Percentiles rank a stretch among this genome's conserved stretches.
These are phyloP conservation scores for Coelinius sp. DNA, from an alignment of 2,888 invertebrate species.

Conservation along the genomic window DNA sequence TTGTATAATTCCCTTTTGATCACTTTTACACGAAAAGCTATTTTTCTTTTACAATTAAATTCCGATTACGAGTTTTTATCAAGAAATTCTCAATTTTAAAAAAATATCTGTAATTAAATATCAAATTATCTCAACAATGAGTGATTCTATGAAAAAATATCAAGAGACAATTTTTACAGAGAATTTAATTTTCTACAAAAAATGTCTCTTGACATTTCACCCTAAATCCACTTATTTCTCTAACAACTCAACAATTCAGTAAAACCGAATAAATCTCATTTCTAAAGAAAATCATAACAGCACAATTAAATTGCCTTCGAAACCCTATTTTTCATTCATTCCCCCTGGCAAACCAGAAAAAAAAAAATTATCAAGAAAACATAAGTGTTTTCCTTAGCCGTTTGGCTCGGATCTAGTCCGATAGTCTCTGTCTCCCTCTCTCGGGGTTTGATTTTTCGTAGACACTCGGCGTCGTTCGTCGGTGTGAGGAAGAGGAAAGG, in stretches of 20 bases:
- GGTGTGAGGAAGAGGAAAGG: slow-evolving; percentile 12
- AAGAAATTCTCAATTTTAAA: too few species aligned
- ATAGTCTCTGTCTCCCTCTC: neutral
- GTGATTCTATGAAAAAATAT: too few species aligned
- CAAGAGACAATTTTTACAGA: neutral
- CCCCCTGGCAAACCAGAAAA: neutral
- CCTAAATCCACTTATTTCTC: neutral
- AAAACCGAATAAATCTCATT: too few species aligned
- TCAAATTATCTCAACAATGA: too few species aligned
- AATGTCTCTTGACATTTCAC: neutral
- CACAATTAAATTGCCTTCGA: too few species aligned
- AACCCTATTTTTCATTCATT: neutral
- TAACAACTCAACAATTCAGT: too few species aligned
- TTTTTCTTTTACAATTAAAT: too few species aligned
- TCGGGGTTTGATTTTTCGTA: slow-evolving; percentile 8
- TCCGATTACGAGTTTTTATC: too few species aligned
- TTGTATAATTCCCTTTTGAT: neutral
- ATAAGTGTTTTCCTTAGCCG: slow-evolving; percentile 4
- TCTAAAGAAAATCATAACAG: too few species aligned
- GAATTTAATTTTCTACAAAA: too few species aligned
- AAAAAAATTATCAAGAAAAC: neutral
- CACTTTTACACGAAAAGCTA: neutral
- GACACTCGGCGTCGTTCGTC: slow-evolving; percentile 19
- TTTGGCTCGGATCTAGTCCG: slow-evolving; percentile 23
- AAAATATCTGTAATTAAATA: too few species aligned